These are phyloP conservation scores for Grapholita molesta DNA, from an alignment of 1,140 invertebrate species.

Conservation along the genomic window DNA sequence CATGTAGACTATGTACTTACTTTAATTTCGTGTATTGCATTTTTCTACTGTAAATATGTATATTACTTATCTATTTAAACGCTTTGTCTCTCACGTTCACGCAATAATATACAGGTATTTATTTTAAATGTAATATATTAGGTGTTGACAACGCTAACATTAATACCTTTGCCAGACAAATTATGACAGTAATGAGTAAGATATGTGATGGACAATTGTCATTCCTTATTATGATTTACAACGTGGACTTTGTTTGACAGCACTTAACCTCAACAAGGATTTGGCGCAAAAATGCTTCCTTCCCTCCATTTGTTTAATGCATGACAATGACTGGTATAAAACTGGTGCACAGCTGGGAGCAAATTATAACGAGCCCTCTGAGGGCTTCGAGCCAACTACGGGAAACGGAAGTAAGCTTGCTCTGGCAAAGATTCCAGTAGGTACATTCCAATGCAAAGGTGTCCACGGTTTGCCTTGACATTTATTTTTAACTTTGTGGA, in stretches of 20 bases:
- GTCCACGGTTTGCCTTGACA: background rate
- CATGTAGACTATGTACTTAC: no score
- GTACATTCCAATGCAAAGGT: conserved; percentile 3
- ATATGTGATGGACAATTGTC: background rate
- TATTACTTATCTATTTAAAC: no score
- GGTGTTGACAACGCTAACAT: background rate
- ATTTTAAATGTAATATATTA: background rate
- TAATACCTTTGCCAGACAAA: background rate
- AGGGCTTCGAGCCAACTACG: background rate
- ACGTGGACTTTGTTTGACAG: background rate
- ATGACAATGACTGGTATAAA: background rate
- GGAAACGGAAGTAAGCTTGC: conserved; percentile 11
- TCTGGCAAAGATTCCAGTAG: conserved; percentile 13
- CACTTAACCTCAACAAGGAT: background rate
- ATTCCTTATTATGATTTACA: conserved; percentile 6
- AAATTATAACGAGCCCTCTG: background rate
- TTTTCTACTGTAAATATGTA: no score
- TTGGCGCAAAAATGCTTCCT: background rate
- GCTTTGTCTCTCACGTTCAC: no score
- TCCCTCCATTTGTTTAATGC: background rate
- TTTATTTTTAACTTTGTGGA: background rate
- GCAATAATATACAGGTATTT: no score
- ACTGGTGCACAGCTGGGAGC: background rate
- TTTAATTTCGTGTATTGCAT: no score
- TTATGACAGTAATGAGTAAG: background rate